phyloP scores from a whole-genome alignment of 2,888 invertebrate genomes.

The Notocelia uddmanniana region DNA sequence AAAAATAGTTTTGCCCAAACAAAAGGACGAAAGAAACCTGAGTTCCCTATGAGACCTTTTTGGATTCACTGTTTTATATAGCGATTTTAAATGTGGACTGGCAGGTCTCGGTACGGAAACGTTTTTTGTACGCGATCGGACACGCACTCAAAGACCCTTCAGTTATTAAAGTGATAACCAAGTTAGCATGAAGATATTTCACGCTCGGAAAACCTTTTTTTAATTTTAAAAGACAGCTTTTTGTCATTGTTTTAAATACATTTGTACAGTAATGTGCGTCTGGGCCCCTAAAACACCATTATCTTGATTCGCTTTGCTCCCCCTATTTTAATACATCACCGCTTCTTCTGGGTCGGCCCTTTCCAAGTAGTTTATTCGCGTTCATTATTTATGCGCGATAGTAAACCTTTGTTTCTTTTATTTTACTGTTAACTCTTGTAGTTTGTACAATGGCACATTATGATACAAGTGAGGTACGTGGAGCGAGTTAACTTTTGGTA shows the following conservation, averaged over 20 bases:
- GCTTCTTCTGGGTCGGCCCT: conserved; percentile 32
- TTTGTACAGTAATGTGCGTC: conserved; percentile 21
- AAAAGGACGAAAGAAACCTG: too few relatives aligned
- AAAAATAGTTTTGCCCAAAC: too few relatives aligned
- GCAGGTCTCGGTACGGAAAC: too few relatives aligned
- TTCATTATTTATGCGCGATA: conserved; percentile 36
- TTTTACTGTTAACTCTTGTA: conserved; percentile 12
- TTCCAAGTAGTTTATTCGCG: conserved; percentile 42
- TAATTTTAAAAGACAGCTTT: conserved; percentile 27
- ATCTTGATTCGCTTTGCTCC: conserved; percentile 38
- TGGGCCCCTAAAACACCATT: conserved; percentile 37
- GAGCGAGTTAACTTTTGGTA: too few relatives aligned
- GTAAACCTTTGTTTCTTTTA: conserved; percentile 17
- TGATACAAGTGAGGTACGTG: too few relatives aligned
- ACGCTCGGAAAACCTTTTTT: conserved; percentile 17
- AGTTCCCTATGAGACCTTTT: too few relatives aligned
- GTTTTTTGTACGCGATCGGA: too few relatives aligned
- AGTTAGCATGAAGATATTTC: neutral
- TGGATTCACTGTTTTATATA: too few relatives aligned
- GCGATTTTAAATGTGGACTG: too few relatives aligned
- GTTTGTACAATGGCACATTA: neutral
- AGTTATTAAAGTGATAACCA: conserved; percentile 7
- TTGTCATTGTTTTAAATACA: conserved; percentile 25
- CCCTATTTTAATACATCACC: conserved; percentile 44
- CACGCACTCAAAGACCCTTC: too few relatives aligned